Percentiles rank a stretch among this genome's conserved stretches.
Conservation (phyloP, 2,888 invertebrate species). For the Temnothorax unifasciatus region DNA sequence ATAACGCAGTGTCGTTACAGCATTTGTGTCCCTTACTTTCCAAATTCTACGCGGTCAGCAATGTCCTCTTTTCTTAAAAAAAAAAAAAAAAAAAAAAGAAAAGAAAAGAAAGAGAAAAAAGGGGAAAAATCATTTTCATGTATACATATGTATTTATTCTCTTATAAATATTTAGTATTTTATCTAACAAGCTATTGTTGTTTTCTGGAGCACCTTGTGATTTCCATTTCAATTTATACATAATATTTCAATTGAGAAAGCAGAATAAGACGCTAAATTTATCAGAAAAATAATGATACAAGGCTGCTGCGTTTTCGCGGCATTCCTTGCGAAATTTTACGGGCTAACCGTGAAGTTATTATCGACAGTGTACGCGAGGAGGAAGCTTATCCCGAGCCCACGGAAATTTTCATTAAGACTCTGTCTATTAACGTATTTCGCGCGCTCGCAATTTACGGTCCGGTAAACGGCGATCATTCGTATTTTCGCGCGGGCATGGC, state of each 20-base stretch:
- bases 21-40: slow-evolving; percentile 25
- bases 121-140: background rate
- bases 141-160: background rate
- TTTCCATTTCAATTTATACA: background rate
- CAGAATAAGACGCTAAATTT: background rate
- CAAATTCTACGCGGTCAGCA: background rate
- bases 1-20: slow-evolving; percentile 18
- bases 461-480: background rate
- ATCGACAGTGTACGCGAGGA: background rate
- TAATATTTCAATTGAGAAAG: background rate
- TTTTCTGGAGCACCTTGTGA: background rate
- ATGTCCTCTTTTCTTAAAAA: background rate
- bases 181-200: background rate
- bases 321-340: background rate
- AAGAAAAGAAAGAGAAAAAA: background rate
- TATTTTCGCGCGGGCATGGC: background rate
- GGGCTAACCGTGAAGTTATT: background rate
- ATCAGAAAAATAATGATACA: background rate
- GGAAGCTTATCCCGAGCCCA: background rate
- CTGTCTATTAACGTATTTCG: slow-evolving; percentile 2
- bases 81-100: background rate
- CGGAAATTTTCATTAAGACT: slow-evolving; percentile 14
- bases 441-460: background rate
- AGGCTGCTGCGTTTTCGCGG: background rate
- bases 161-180: background rate